A percentile compares a stretch with the other conserved stretches of the same genome.
Conservation (phyloP, 2,113 vertebrate genomes). For the Pollimyrus isidori region DNA sequence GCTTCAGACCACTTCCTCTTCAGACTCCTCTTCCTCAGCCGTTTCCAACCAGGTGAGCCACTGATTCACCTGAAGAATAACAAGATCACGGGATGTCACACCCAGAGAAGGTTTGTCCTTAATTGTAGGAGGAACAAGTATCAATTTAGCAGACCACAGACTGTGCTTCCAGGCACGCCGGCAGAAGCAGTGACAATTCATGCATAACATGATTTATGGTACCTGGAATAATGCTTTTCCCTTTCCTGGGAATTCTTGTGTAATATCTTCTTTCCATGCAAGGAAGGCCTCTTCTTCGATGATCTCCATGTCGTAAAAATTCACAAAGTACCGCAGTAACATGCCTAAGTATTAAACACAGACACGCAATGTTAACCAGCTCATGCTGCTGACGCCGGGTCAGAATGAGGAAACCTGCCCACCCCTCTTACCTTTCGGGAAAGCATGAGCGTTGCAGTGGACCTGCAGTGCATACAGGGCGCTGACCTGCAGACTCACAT, state of each 20-base stretch:
- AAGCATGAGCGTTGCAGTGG: conserved; percentile 86
- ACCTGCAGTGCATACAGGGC: conserved; percentile 95
- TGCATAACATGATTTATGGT: background rate
- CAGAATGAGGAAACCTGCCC: background rate
- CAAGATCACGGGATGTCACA: background rate
- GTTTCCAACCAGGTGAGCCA: conserved; percentile 84
- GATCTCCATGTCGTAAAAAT: conserved; percentile 99
- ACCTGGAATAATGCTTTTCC: conserved; percentile 99
- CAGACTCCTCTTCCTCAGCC: conserved; percentile 82
- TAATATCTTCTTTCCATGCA: conserved; percentile 99
- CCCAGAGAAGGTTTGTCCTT: background rate
- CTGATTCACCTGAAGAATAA: conserved; percentile 69
- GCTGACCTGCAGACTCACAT: conserved; percentile 91
- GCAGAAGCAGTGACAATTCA: background rate
- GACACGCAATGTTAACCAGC: background rate
- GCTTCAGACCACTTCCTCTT: conserved; percentile 89
- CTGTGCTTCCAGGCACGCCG: background rate
- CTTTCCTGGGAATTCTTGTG: conserved; percentile 98
- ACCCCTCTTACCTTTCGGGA: conserved; percentile 80
- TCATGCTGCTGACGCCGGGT: background rate
- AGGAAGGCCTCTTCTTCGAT: conserved; percentile 99
- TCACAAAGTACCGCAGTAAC: conserved; percentile 96
- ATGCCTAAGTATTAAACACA: conserved; percentile 63
- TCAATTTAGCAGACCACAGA: background rate
- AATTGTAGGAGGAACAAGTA: background rate